Evolutionary conservation across 2,888 invertebrate species (phyloP), one percentile per base, ranked within the genome.

Genomic region (Volucella bombylans): DNA sequence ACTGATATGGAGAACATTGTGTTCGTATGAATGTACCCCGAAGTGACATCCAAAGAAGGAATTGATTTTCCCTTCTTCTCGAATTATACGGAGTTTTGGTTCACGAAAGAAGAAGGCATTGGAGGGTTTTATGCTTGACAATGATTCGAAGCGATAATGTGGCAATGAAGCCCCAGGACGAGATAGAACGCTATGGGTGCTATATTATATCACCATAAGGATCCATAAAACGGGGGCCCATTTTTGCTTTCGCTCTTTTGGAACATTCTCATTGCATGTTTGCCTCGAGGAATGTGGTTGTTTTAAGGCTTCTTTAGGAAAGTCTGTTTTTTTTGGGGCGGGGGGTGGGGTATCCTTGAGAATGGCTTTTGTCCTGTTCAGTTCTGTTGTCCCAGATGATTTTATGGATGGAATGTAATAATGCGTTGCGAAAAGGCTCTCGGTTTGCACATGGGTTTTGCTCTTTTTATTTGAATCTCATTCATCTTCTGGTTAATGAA

Each of bases 401-500:
- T 55, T 64, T 64, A 73, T 55, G 62, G 57, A 15, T 12, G 54
- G 39, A 55, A 55, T 18, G 64, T 55, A 54, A 55, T 62, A 64
- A 73, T 39, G 47, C 52, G 43, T 18, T 73, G 52, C 54, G 54
- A 38, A 0, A 15, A 55, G 47, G 54, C 54, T 50, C 39, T 18
- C 23, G 11, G 39, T 45, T 41, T 23, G 49, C 23, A 9, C 14
- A 61, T 31, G 61, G 61, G 38, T 14, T 62, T 49, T 31, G 57
- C 15, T 14, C 4, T 71, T 15, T 49, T 43, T 45, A 15, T 62
- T 61, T 45, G 52, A 38, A 62, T 38, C 23, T 41, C 61, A 62
- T 62, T 52, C 45, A 54, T 54, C 38, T 38, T 15, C 52, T 9
- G 62, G 62, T 38, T 62, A 72, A 72, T 72, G 54, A 72, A 54